Evolutionary conservation across 2,888 invertebrate species (phyloP).

Genomic region (Apotomis betuletana): DNA sequence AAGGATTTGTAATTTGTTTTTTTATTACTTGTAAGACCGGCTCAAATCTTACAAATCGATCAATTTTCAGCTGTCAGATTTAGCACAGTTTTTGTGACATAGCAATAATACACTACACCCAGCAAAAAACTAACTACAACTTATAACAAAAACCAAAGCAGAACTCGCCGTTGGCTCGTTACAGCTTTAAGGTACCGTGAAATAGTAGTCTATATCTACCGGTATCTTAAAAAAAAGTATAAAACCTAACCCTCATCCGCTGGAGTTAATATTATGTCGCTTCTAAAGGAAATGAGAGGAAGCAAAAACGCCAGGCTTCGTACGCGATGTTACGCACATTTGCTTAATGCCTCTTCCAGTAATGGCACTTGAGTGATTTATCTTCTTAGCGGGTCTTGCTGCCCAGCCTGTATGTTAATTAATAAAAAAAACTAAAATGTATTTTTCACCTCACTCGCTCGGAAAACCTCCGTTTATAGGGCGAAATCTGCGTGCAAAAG

Average conservation of each 20-base stretch:
- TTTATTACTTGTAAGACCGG: background rate
- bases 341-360: slow-evolving; percentile 36
- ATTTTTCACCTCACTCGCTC: too few relatives aligned
- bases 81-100: slow-evolving; percentile 13
- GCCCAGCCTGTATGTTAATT: slow-evolving; percentile 34
- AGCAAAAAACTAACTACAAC: slow-evolving; percentile 8
- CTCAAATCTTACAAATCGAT: background rate
- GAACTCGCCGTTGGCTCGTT: slow-evolving; percentile 2
- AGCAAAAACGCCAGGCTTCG: slow-evolving; percentile 30
- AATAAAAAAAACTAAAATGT: slow-evolving; percentile 28
- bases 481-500: too few relatives aligned
- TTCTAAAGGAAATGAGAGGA: slow-evolving; percentile 38
- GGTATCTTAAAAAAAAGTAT: slow-evolving; percentile 23
- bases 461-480: too few relatives aligned
- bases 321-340: slow-evolving; percentile 36
- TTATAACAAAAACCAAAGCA: background rate
- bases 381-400: slow-evolving; percentile 34
- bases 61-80: background rate
- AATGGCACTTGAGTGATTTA: slow-evolving; percentile 35
- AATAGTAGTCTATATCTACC: slow-evolving; percentile 33
- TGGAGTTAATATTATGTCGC: slow-evolving; percentile 41
- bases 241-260: slow-evolving; percentile 37
- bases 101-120: background rate
- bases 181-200: slow-evolving; percentile 23
- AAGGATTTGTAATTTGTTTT: too few relatives aligned